A percentile compares a stretch with the other conserved stretches of the same genome.
Evolutionary conservation across 2,113 vertebrate genomes (phyloP).

Genomic region (Psittacara wagleri): DNA sequence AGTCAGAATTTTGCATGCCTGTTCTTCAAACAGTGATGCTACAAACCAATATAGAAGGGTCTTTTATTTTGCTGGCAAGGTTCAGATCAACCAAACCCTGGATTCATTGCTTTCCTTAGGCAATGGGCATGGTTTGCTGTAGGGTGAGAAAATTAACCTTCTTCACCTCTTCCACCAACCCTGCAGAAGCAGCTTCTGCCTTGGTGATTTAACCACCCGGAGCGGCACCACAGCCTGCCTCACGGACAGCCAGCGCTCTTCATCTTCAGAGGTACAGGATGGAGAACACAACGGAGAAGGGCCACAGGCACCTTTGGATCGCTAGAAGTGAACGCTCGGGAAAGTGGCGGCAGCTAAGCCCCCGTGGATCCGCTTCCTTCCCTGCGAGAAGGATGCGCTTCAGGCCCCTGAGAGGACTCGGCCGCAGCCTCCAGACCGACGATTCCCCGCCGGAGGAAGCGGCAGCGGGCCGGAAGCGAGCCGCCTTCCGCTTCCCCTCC

Average conservation of each 20-base stretch:
- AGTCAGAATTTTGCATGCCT: neutral
- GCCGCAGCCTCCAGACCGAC: rapidly evolving
- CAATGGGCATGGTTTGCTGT: rapidly evolving
- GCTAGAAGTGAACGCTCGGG: rapidly evolving
- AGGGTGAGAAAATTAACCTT: neutral
- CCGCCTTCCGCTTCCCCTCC: neutral
- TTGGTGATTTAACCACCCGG: rapidly evolving
- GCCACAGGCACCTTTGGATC: neutral
- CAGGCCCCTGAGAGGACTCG: rapidly evolving
- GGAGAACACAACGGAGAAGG: neutral
- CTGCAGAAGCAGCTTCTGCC: neutral
- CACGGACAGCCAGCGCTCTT: neutral
- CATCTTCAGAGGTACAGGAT: rapidly evolving
- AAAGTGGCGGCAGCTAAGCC: rapidly evolving
- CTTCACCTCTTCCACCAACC: too few relatives aligned
- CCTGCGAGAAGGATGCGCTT: neutral
- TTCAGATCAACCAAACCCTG: neutral
- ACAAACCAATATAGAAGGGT: neutral
- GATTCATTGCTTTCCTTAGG: neutral
- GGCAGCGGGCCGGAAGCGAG: neutral
- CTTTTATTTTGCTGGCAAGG: neutral
- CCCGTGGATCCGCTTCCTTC: neutral
- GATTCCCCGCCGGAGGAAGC: rapidly evolving
- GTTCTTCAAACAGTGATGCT: rapidly evolving
- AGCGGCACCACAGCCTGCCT: rapidly evolving